A percentile compares a stretch with the other conserved stretches of the same genome.
These are phyloP conservation scores for Rhabdornis inornatus DNA, from an alignment of 2,113 vertebrate species.

Conservation along the genomic window DNA sequence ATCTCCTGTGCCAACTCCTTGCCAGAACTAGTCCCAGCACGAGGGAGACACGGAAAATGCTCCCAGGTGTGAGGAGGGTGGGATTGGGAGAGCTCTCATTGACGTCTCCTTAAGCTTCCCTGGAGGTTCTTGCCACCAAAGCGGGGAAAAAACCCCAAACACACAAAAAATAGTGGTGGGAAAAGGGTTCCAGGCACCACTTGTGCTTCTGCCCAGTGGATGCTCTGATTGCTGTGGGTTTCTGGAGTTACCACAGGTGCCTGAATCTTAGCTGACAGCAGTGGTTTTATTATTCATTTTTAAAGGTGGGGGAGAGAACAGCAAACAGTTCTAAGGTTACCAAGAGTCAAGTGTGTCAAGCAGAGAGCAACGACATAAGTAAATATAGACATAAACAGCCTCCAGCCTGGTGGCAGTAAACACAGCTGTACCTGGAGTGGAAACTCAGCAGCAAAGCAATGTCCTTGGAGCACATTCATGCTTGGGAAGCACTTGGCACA, in stretches of 20 bases:
- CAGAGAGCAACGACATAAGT: not conserved
- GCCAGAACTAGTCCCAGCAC: not conserved
- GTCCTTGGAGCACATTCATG: not conserved
- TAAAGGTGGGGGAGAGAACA: not conserved
- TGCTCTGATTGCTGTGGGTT: not conserved
- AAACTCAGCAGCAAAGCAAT: not conserved
- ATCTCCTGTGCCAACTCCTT: not conserved
- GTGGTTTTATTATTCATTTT: not conserved
- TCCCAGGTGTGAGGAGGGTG: not conserved
- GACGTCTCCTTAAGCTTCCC: not conserved
- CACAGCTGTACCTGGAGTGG: not conserved
- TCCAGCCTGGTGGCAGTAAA: not conserved
- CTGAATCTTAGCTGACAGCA: not conserved
- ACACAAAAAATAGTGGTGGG: not conserved
- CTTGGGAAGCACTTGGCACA: not conserved
- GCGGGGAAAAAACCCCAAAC: accelerated
- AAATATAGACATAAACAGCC: not conserved
- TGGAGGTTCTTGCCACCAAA: not conserved
- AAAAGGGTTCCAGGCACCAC: not conserved
- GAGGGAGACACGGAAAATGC: not conserved
- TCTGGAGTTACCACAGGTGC: not conserved
- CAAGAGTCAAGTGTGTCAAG: not conserved
- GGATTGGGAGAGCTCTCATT: not conserved
- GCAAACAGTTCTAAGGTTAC: not conserved
- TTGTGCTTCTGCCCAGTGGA: not conserved